phyloP scores from a whole-genome alignment of 2,888 invertebrate species.

The Lasiommata megera region DNA sequence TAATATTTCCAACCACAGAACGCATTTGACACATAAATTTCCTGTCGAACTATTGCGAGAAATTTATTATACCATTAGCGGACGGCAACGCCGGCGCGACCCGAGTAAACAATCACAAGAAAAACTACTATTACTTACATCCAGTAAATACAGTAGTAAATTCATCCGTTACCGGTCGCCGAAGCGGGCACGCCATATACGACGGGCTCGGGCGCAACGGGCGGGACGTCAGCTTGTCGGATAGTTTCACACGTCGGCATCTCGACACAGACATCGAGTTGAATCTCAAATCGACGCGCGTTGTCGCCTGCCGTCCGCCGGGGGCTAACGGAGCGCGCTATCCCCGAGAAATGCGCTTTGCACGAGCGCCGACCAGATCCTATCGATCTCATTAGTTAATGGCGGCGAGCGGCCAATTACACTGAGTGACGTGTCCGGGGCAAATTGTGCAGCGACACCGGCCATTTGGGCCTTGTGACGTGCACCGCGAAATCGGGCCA shows the following conservation, averaged over 20 bases:
- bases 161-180: slow-evolving; percentile 25
- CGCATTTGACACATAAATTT: slow-evolving; percentile 15
- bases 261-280: slow-evolving; percentile 32
- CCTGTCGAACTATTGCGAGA: neutral
- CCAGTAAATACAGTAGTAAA: slow-evolving; percentile 27
- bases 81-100: slow-evolving; percentile 19
- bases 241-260: slow-evolving; percentile 37
- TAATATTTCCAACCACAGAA: slow-evolving; percentile 3
- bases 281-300: slow-evolving; percentile 34
- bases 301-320: slow-evolving; percentile 31
- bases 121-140: slow-evolving; percentile 19
- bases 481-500: slow-evolving; percentile 13
- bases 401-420: slow-evolving; percentile 67
- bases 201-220: slow-evolving; percentile 26
- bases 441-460: slow-evolving; percentile 47
- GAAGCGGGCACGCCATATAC: slow-evolving; percentile 29
- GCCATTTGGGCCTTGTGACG: slow-evolving; percentile 24
- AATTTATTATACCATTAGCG: slow-evolving; percentile 20
- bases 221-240: slow-evolving; percentile 30
- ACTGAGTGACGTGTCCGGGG: slow-evolving; percentile 75
- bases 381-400: slow-evolving; percentile 61
- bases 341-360: slow-evolving; percentile 32
- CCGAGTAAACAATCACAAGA: slow-evolving; percentile 19
- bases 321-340: neutral
- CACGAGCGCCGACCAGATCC: slow-evolving; percentile 39